Evolutionary conservation across 2,797 vertebrate species (phyloP), one percentile per base, ranked within the genome.

Genomic region (Coreius guichenoti): DNA sequence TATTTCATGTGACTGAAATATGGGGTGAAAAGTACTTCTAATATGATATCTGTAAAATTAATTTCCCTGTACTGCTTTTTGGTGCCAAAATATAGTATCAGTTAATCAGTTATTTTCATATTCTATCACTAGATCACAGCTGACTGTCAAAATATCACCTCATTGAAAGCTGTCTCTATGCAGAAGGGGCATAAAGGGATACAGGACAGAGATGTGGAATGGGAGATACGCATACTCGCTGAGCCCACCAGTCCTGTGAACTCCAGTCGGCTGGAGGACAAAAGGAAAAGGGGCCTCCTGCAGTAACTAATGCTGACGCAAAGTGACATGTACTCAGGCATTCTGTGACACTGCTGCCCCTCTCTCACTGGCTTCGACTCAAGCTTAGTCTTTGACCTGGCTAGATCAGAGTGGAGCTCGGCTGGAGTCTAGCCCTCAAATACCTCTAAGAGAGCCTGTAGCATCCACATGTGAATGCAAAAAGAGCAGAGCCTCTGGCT

Each of bases 261-360:
- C 91, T 84, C 87, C 91, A 89, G 86, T 89, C 89, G 61, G 91
- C 92, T 93, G 12, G 80, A 90, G 93, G 93, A 94, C 88, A 92
- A 92, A 93, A 91, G 86, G 90, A 92, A 92, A 83, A 36, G 83
- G 80, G 92, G 90, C 91, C 91, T 92, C 91, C 92, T 92, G 92
- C 90, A 90, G 88, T 92, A 79, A 68, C 90, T 90, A 93, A 95
- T 89, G 54, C 92, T 95, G 93, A 95, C 91, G 63, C 91, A 93
- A 93, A 92, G 92, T 93, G 95, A 94, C 95, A 95, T 92, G 94
- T 94, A 94, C 93, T 93, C 92, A 92, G 94, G 94, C 94, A 90
- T 92, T 92, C 89, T 86, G 90, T 94, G 93, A 94, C 94, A 94
- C 94, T 91, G 85, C 91, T 87, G 12, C 56, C 63, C 83, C 83